phyloP scores from a whole-genome alignment of 2,797 vertebrate genomes.

The Falco concolor region DNA sequence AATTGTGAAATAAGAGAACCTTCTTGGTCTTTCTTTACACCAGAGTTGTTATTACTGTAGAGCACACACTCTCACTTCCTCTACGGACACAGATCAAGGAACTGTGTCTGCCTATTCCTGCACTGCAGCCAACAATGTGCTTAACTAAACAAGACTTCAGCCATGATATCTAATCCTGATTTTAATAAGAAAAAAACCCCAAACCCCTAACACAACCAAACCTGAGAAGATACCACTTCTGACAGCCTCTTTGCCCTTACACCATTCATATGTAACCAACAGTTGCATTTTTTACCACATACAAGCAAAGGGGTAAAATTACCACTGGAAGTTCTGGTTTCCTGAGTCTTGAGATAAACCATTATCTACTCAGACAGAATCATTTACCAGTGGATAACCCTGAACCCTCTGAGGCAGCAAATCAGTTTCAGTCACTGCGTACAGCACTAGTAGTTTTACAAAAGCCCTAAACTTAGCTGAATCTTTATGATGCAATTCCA shows the following conservation, averaged over 20 bases:
- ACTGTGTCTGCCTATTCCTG: neutral
- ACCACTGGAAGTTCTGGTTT: neutral
- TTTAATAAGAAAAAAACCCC: neutral
- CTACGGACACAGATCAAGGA: neutral
- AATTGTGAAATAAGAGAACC: neutral
- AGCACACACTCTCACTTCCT: neutral
- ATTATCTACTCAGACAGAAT: neutral
- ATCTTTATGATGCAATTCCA: neutral
- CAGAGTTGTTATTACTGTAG: neutral
- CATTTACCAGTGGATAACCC: neutral
- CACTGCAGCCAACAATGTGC: neutral
- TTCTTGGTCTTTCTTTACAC: neutral
- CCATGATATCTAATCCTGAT: neutral
- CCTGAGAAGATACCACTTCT: neutral
- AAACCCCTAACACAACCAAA: neutral
- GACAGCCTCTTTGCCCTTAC: neutral
- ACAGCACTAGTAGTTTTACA: neutral
- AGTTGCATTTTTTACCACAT: neutral
- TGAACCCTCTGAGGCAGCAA: neutral
- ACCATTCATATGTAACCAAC: neutral
- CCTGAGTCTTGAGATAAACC: neutral
- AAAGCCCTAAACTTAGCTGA: neutral
- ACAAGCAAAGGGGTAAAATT: neutral
- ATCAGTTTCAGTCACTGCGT: neutral
- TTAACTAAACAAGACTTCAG: neutral